Evolutionary conservation across 2,888 invertebrate species (phyloP), one percentile per base, ranked within the genome.

Genomic region (Cotesia congregata): DNA sequence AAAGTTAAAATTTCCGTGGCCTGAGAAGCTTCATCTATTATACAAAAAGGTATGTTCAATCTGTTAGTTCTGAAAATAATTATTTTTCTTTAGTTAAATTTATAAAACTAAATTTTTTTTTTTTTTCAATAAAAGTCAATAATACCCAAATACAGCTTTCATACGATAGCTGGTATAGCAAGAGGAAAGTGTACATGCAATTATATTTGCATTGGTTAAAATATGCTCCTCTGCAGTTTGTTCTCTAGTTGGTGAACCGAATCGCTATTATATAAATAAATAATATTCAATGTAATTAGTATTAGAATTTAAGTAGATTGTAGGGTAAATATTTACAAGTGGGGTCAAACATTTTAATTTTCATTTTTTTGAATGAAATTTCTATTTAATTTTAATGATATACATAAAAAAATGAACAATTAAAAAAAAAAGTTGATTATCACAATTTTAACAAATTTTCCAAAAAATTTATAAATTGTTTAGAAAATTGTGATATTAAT

Each of bases 21-120:
- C 86, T 97, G 96, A 0, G 96, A 30, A 5, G 97, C 96, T 90
- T 97, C 96, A 89, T 96, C 96, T 73, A 96, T 92, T 72, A 96
- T 94, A 83, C 96, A 96, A 0, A 83, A 80, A 1, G 85, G 82
- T 78, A 84, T 85, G n/a, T 77, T 82, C 70, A 78, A 5, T 77
- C 74, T 7, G 80, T 82, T 59, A 60, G 77, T 76, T 50, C 50
- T 50, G 12, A 50, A 41, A 50, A 50, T 50, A 50, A 50, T 30
- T 30, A 30, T 30, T 30, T 30, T 30, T 30, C 30, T 30, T 30
- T 30, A 30, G 30, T 6, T 50, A 50, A 50, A 50, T 50, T 50
- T 50, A 30, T 30, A 30, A 30, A 3, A 30, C 3, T 30, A 50
- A 50, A 12, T 1, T 12, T 50, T 12, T 50, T 12, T 50, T 12